phyloP scores from a whole-genome alignment of 2,113 vertebrate genomes.

The Narcine bancroftii region DNA sequence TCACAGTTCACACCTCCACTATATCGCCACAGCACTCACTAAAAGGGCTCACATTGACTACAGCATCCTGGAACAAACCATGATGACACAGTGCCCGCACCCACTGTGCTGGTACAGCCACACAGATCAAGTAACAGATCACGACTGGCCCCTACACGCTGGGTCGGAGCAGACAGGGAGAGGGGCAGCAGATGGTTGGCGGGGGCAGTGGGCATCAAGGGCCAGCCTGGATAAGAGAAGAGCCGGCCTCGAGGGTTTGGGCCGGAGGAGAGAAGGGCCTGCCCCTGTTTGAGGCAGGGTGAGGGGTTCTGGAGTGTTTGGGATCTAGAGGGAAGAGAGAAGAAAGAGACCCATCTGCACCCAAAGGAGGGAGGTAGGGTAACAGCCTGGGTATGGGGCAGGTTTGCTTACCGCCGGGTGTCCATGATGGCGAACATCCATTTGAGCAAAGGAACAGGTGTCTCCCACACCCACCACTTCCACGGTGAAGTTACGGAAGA shows the following conservation, averaged over 20 bases:
- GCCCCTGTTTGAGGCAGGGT: neutral
- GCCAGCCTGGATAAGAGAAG: too few species aligned
- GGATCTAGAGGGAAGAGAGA: too few species aligned
- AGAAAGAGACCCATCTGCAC: neutral
- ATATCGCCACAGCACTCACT: too few species aligned
- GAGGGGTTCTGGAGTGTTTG: too few species aligned
- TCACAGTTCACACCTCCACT: too few species aligned
- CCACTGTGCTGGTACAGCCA: neutral
- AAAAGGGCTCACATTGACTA: too few species aligned
- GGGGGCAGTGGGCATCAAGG: neutral
- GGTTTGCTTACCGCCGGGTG: conserved; percentile 75
- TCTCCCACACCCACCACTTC: conserved; percentile 93
- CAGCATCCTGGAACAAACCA: too few species aligned
- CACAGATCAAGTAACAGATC: too few species aligned
- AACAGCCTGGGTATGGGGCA: neutral
- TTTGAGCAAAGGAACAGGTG: conserved; percentile 96
- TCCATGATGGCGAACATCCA: conserved; percentile 95
- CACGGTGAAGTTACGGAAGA: conserved; percentile 95
- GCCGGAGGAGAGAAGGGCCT: too few species aligned
- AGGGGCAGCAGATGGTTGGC: neutral
- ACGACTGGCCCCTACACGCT: too few species aligned
- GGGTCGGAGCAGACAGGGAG: neutral
- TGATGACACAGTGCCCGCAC: too few species aligned
- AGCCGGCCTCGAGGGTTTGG: too few species aligned
- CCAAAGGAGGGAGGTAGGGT: neutral